A percentile compares a stretch with the other conserved stretches of the same genome.
phyloP scores from a whole-genome alignment of 2,113 vertebrate species.

The Empidonax traillii region DNA sequence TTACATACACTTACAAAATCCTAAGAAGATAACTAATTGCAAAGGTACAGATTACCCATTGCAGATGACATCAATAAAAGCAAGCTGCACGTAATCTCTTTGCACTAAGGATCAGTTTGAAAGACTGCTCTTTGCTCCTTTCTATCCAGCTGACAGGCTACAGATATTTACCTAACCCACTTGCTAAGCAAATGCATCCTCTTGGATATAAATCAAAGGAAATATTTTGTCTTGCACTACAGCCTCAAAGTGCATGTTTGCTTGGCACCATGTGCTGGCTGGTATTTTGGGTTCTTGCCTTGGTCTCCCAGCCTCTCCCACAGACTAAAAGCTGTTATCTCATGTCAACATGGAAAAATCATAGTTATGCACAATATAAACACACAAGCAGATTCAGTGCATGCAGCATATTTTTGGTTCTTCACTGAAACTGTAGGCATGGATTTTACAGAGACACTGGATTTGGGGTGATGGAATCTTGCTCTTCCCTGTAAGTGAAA shows the following conservation, averaged over 20 bases:
- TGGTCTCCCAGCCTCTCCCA: background rate
- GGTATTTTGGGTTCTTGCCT: background rate
- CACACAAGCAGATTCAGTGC: background rate
- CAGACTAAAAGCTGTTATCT: background rate
- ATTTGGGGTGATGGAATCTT: background rate
- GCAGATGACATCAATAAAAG: background rate
- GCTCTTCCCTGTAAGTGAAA: background rate
- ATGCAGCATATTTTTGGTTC: background rate
- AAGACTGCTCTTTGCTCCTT: background rate
- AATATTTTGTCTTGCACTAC: accelerated
- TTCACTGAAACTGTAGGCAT: background rate
- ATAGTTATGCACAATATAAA: background rate
- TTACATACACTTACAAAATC: background rate
- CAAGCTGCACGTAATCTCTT: background rate
- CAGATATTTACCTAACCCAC: background rate
- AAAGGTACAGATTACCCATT: accelerated
- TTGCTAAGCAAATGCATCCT: background rate
- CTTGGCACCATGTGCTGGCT: background rate
- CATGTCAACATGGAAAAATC: background rate
- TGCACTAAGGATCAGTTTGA: background rate
- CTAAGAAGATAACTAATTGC: background rate
- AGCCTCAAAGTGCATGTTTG: accelerated
- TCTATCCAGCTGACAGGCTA: background rate
- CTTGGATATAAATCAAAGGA: background rate
- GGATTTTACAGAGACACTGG: background rate